Base-by-base conservation (phyloP, 2,797 vertebrate genomes). In the Tenualosa ilisha region DNA sequence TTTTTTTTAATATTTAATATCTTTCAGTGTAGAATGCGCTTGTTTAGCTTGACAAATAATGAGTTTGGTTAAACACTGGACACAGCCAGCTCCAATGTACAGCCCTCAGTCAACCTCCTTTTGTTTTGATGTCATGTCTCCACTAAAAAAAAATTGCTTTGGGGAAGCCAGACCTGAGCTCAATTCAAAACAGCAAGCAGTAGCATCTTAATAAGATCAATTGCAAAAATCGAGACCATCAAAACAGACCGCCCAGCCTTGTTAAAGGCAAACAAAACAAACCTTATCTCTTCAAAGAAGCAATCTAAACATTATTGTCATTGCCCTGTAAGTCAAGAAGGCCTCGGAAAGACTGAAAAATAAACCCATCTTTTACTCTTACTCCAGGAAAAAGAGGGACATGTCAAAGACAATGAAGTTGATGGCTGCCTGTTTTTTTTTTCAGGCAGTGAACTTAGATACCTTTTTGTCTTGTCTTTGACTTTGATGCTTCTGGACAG, bases 151-250 rank as follows among this genome's bases (percentile, higher is more conserved):
- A 85, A 89, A 90, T 91, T 84, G 3, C 82, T 91, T 17, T 90
- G 91, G 88, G 90, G 90, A 89, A 88, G 90, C 92, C 89, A 90
- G 86, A 59, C 87, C 84, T 83, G 83, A 86, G 88, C 89, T 82
- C 84, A 89, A 84, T 24, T 82, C 54, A 46, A 20, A 85, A 82
- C 20, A 90, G 90, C 90, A 86, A 89, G 89, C 90, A 86, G 24
- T 87, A 85, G 82, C 85, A 81, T 56, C 86, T 90, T 85, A 92
- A 91, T 86, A 86, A 91, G 89, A 93, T 93, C 89, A 92, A 91
- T 91, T 88, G 87, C 49, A 82, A 22, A 46, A 79, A 79, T 79
- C 72, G 20, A 46, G 72, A 79, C 40, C 56, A 75, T 87, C 84
- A 37, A 90, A 91, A 91, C 89, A 87, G 81, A 81, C 68, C 82